Base-by-base conservation (phyloP, 2,113 vertebrate species). In the Sinocyclocheilus maitianheensis region DNA sequence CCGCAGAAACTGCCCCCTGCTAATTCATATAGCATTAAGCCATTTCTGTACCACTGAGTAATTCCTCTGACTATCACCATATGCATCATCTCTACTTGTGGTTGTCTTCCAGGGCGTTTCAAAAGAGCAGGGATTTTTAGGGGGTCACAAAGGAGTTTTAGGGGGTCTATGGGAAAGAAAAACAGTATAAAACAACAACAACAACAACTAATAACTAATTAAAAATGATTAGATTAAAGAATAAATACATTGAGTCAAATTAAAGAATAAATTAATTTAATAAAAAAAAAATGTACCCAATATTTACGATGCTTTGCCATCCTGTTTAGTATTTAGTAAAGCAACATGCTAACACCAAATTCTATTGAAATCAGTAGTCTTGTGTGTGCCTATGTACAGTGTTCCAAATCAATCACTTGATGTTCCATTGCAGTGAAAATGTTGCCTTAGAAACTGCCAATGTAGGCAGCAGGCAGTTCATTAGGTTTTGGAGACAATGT, bases 1-100 rank as follows among this genome's bases (percentile, higher is more conserved):
- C 88, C 72, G 75, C 72, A 82, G 79, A 8, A 87, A 87, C 65
- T 55, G 89, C 84, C 84, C 88, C 89, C 87, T 84, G 86, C 90
- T 90, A 87, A 89, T 88, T 84, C 88, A 87, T 85, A 86, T 88
- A 87, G 86, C 88, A 91, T 91, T 69, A 89, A 87, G 86, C 60
- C 51, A 82, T 87, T 82, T 80, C 83, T 65, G 43, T 69, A 69
- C 87, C 37, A 90, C 79, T 84, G n/a, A 81, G 85, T 51, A 77
- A 62, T 51, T 63, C 43, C 20, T 43, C 8, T 3, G 3, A 72
- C 65, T 34, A 63, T 37, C 16, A 46, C 43, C 76, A 16, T n/a
- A 51, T 65, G 2, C 37, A 30, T 14, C n/a, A 58, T 14, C 75
- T 76, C 18, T 71, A n/a, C 18, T 58, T 16, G 7, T 46, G 60